Conservation (phyloP, 2,797 vertebrate genomes). For the Lemur catta region DNA sequence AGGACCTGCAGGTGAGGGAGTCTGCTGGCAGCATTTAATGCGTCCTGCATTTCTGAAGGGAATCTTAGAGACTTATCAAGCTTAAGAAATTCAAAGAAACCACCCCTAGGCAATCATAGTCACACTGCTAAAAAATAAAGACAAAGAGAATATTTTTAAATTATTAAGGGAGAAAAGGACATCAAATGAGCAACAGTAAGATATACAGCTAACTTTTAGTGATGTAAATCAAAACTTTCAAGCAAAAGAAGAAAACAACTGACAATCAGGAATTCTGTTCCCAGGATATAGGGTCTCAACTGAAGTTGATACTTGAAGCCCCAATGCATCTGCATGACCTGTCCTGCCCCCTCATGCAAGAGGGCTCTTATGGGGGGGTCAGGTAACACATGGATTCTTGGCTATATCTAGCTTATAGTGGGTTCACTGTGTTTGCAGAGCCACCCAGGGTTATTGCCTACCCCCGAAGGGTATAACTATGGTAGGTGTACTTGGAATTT, state of each 20-base stretch:
- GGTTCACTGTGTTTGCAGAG: background rate
- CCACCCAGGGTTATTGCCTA: background rate
- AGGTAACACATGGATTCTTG: background rate
- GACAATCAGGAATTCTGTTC: background rate
- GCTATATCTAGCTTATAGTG: background rate
- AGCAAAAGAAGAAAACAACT: background rate
- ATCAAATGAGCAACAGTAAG: background rate
- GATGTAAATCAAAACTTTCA: background rate
- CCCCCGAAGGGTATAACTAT: background rate
- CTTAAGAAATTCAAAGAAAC: background rate
- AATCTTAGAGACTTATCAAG: background rate
- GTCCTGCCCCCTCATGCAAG: too few relatives aligned
- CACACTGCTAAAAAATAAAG: background rate
- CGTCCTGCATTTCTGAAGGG: background rate
- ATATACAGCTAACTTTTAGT: background rate
- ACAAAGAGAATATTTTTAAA: background rate
- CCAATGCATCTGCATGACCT: background rate
- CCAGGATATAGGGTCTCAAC: background rate
- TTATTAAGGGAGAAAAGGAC: background rate
- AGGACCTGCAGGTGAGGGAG: too few relatives aligned
- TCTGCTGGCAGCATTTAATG: background rate
- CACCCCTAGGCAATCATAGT: background rate
- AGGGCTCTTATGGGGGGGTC: background rate
- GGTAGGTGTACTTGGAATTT: background rate
- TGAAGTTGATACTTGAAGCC: background rate